A percentile compares a stretch with the other conserved stretches of the same genome.
Evolutionary conservation across 1,140 invertebrate species (phyloP).

Genomic region (Delia radicum): DNA sequence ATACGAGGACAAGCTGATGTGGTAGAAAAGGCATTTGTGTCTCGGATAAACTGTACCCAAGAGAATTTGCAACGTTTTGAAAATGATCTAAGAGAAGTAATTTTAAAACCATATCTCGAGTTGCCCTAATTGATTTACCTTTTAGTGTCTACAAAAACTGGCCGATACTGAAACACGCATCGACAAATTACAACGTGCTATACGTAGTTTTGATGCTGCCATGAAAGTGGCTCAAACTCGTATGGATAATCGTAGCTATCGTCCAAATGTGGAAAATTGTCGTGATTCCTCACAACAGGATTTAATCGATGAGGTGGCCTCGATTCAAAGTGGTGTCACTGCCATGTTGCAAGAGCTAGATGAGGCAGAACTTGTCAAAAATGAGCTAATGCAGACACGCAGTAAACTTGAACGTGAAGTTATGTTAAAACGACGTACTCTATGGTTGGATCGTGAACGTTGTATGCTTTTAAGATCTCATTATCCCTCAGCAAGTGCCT

Average conservation of each 20-base stretch:
- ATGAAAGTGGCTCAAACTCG: slow-evolving; percentile 79
- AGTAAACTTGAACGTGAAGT: slow-evolving; percentile 69
- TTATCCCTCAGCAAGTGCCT: slow-evolving; percentile 67
- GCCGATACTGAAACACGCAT: slow-evolving; percentile 72
- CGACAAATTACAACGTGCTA: slow-evolving; percentile 61
- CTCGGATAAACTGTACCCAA: slow-evolving; percentile 67
- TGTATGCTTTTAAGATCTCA: slow-evolving; percentile 64
- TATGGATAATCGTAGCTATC: slow-evolving; percentile 67
- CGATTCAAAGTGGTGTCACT: slow-evolving; percentile 65
- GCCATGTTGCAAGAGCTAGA: slow-evolving; percentile 63
- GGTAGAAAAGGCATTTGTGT: slow-evolving; percentile 67
- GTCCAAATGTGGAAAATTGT: slow-evolving; percentile 71
- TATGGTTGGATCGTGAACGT: slow-evolving; percentile 69
- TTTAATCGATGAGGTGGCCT: slow-evolving; percentile 73
- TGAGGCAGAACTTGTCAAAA: slow-evolving; percentile 62
- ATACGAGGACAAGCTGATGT: slow-evolving; percentile 71
- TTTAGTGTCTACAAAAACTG: slow-evolving; percentile 64
- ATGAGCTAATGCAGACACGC: slow-evolving; percentile 63
- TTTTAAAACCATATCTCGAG: neutral
- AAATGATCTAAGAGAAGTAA: slow-evolving; percentile 64
- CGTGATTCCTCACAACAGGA: slow-evolving; percentile 69
- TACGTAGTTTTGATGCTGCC: slow-evolving; percentile 67
- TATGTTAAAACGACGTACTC: slow-evolving; percentile 69
- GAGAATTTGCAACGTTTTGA: slow-evolving; percentile 67
- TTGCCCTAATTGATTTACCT: neutral